Base-by-base conservation (phyloP, 2,888 invertebrate genomes). In the Aphodius sticticus region DNA sequence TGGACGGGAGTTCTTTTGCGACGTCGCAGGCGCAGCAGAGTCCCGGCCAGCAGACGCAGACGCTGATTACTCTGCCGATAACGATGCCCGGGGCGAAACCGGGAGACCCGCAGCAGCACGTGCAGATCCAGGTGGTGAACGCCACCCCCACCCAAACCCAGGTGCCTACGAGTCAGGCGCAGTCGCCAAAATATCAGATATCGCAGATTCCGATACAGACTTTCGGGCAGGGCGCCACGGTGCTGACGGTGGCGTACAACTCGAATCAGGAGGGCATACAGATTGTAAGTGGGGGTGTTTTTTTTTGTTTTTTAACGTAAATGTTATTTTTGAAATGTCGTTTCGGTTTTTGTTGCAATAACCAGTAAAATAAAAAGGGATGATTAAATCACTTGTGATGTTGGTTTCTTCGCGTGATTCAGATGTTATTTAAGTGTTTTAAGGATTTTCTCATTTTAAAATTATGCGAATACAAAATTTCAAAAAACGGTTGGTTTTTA, bases 21-120 rank as follows among this genome's bases (percentile, higher is more conserved):
- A 87, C 85, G 86, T 88, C 80, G 87, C 72, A 77, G n/a, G 75
- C 72, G 16, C 78, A 78, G 16, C 69, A 76, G 9, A 80, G 79
- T 26, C 77, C 80, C 37, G 77, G 78, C 6, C 85, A 86, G 77
- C 92, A 92, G 82, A 87, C 89, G 3, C 94, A 93, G 84, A 94
- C 93, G 81, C 91, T 95, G 83, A 95, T 96, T 84, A 93, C 95
- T n/a, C 89, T 96, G 87, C 96, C 95, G 38, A 95, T 95, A 83
- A 92, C 94, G 12, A 92, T 95, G 89, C 95, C 95, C 0, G 95
- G 95, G 5, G 90, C 92, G 1, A 95, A 95, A 84, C 93, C 93
- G 75, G 94, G 93, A 83, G 95, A 95, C 86, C 94, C 95, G 0
- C 94, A 94, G 84, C 94, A 93, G 84, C 95, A 95, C 70, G 94